A percentile compares a stretch with the other conserved stretches of the same genome.
phyloP scores from a whole-genome alignment of 1,140 invertebrate genomes.

The Listronotus oregonensis region DNA sequence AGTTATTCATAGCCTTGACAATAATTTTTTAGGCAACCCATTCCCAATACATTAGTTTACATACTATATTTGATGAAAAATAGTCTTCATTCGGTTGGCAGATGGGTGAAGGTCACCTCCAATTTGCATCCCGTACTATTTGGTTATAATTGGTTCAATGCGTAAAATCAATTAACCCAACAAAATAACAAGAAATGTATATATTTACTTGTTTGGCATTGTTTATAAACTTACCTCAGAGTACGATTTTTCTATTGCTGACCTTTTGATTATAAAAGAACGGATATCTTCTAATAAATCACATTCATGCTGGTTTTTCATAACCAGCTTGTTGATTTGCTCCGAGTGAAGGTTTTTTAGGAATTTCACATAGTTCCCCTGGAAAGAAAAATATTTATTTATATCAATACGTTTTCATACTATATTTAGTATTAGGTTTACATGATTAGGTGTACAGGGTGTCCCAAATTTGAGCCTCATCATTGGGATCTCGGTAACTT shows the following conservation, averaged over 20 bases:
- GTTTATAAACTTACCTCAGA: constrained; percentile 81
- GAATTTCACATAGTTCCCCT: constrained; percentile 89
- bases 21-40: too few species aligned
- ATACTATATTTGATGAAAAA: too few species aligned
- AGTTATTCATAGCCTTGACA: too few species aligned
- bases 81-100: too few species aligned
- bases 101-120: too few species aligned
- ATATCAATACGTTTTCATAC: background rate
- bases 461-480: too few species aligned
- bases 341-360: constrained; percentile 90
- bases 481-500: too few species aligned
- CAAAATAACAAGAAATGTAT: constrained; percentile 2
- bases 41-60: too few species aligned
- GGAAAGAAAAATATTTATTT: constrained; percentile 49
- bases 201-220: background rate
- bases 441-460: too few species aligned
- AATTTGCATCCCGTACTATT: too few species aligned
- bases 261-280: constrained; percentile 89
- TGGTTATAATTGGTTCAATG: too few species aligned
- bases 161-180: constrained; percentile 10
- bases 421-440: too few species aligned
- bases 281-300: constrained; percentile 92
- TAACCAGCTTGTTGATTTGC: constrained; percentile 87
- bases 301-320: constrained; percentile 95
- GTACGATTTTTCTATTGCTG: constrained; percentile 92